Percentiles rank a stretch among this genome's conserved stretches.
Evolutionary conservation across 2,888 invertebrate species (phyloP).

Genomic region (Spodoptera littoralis): DNA sequence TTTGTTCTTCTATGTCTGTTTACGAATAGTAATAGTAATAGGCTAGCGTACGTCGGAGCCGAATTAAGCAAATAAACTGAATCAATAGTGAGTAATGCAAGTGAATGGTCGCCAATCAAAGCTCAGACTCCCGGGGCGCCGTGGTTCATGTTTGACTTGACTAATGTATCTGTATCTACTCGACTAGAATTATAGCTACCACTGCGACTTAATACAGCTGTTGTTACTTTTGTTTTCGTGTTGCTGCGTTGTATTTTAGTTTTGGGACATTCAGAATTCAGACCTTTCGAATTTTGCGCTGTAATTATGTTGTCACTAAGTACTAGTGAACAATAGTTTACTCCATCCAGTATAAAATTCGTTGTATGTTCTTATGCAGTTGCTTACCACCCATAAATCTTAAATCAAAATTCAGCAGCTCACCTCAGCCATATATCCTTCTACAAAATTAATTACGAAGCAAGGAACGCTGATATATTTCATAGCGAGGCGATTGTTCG

Average conservation of each 20-base stretch:
- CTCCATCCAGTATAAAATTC: neutral
- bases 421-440: slow-evolving; percentile 14
- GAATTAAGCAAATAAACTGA: slow-evolving; percentile 31
- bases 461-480: slow-evolving; percentile 20
- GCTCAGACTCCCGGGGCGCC: slow-evolving; percentile 29
- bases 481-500: slow-evolving; percentile 8
- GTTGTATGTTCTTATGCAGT: too few relatives aligned
- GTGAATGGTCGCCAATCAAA: slow-evolving; percentile 36
- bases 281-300: too few relatives aligned
- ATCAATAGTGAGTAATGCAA: slow-evolving; percentile 41
- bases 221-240: too few relatives aligned
- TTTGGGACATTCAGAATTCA: too few relatives aligned
- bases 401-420: neutral
- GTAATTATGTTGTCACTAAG: too few relatives aligned
- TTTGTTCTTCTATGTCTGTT: neutral
- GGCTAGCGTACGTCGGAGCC: neutral
- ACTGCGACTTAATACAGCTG: slow-evolving; percentile 16
- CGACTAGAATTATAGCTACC: slow-evolving; percentile 14
- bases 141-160: slow-evolving; percentile 25
- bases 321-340: neutral
- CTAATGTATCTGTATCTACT: slow-evolving; percentile 25
- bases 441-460: slow-evolving; percentile 25
- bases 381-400: neutral
- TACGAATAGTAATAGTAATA: slow-evolving; percentile 6
- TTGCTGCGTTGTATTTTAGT: too few relatives aligned